A percentile compares a stretch with the other conserved stretches of the same genome.
phyloP scores from a whole-genome alignment of 2,888 invertebrate genomes.

The Latrodectus hesperus region DNA sequence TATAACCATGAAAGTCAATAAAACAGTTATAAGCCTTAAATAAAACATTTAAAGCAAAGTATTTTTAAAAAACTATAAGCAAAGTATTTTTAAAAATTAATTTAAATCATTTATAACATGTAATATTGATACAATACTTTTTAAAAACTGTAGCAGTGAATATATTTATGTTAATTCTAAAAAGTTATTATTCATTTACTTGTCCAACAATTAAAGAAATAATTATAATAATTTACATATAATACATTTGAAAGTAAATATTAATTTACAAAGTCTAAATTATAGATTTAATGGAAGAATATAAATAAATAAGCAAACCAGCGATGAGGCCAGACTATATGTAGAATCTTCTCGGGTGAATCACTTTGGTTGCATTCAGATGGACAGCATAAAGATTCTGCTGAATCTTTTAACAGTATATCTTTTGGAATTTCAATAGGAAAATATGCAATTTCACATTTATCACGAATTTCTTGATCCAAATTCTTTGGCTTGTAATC shows the following conservation, averaged over 20 bases:
- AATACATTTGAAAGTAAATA: not conserved
- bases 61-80: too few relatives aligned
- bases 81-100: too few relatives aligned
- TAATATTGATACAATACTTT: too few relatives aligned
- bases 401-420: not conserved
- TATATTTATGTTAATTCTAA: too few relatives aligned
- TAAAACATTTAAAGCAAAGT: too few relatives aligned
- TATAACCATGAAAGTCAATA: too few relatives aligned
- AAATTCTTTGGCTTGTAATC: constrained; percentile 80
- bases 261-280: not conserved
- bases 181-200: too few relatives aligned
- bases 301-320: constrained; percentile 76
- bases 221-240: too few relatives aligned
- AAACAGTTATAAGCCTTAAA: too few relatives aligned
- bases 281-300: not conserved
- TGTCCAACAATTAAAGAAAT: too few relatives aligned
- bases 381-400: not conserved
- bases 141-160: too few relatives aligned
- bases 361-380: not conserved
- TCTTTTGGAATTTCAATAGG: constrained; percentile 75
- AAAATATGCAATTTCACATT: constrained; percentile 81
- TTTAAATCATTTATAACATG: too few relatives aligned
- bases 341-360: constrained; percentile 74
- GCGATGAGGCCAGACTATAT: constrained; percentile 84
- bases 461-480: constrained; percentile 78